Conservation (phyloP, 2,888 invertebrate species). For the Pterostichus madidus region DNA sequence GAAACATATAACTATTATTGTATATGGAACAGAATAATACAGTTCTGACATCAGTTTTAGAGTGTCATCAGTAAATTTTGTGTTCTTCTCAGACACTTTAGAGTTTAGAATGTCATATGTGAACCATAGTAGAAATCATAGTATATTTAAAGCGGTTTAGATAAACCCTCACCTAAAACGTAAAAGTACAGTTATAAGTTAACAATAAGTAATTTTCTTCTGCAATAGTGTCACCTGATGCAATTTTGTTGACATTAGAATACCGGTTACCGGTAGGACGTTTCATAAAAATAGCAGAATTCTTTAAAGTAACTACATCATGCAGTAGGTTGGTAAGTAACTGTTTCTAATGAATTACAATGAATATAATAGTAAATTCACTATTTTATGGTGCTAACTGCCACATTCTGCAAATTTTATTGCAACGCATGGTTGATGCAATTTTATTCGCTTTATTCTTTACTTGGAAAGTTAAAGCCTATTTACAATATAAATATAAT, state of each 20-base stretch:
- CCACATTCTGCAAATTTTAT: slow-evolving; percentile 48
- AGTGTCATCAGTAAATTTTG: no score
- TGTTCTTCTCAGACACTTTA: no score
- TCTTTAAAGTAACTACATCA: slow-evolving; percentile 52
- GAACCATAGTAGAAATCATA: no score
- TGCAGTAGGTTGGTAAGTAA: slow-evolving; percentile 53
- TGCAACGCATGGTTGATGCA: slow-evolving; percentile 39
- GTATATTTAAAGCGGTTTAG: no score
- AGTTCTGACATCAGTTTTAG: no score
- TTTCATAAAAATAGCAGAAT: slow-evolving; percentile 31
- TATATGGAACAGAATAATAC: no score
- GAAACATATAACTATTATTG: no score
- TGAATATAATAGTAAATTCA: slow-evolving; percentile 55
- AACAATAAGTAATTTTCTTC: slow-evolving; percentile 40
- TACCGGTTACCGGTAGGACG: slow-evolving; percentile 31
- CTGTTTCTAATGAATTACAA: slow-evolving; percentile 55
- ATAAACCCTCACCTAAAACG: not conserved
- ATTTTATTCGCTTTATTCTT: slow-evolving; percentile 34
- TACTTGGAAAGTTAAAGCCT: not conserved
- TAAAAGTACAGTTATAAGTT: slow-evolving; percentile 25
- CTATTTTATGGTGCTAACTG: slow-evolving; percentile 50
- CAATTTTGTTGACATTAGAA: slow-evolving; percentile 52
- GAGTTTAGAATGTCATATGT: no score
- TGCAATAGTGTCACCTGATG: slow-evolving; percentile 53
- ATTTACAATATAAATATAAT: not conserved